Base-by-base conservation (phyloP, 2,888 invertebrate genomes). In the Aphelenchoides bicaudatus region DNA sequence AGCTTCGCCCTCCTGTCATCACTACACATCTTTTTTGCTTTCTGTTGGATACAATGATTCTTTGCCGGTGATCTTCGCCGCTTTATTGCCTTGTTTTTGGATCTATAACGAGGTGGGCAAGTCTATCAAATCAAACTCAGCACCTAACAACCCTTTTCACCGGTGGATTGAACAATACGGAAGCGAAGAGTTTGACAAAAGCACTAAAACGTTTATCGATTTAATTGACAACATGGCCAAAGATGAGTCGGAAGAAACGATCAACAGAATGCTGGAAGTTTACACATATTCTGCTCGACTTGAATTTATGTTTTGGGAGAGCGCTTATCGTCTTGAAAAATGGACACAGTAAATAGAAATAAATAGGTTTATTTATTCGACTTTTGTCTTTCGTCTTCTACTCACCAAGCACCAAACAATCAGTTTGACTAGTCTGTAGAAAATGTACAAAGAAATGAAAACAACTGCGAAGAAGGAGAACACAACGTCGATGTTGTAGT, bases 401-500 rank as follows among this genome's bases (percentile, higher is more conserved):
- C n/a, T n/a, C n/a, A n/a, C n/a, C n/a, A n/a, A 43, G 25, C 43
- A 43, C 6, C 10, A 43, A n/a, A 43, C 6, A 19, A 25, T 25
- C 10, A 43, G 23, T 6, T 25, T 10, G 43, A 43, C 10, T 10
- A 43, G 16, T 6, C 43, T 19, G 23, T 43, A 43, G 23, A 43
- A 19, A 25, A 43, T 8, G 43, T 43, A 43, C 10, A 43, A 8
- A 19, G 10, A 6, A n/a, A 21, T 6, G 23, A n/a, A 10, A n/a
- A n/a, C 10, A 6, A 43, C 43, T 10, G 16, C 43, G 43, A 43
- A 10, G 21, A 43, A 25, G n/a, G 25, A 43, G 8, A n/a, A 19
- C 10, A 51, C 8, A 34, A 51, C 37, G 3, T 51, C 52, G n/a
- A 34, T 6, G 37, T 51, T 51, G 52, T 51, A 30, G 37, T 34